Conservation (phyloP, 2,888 invertebrate species). For the Sinelater perroti region DNA sequence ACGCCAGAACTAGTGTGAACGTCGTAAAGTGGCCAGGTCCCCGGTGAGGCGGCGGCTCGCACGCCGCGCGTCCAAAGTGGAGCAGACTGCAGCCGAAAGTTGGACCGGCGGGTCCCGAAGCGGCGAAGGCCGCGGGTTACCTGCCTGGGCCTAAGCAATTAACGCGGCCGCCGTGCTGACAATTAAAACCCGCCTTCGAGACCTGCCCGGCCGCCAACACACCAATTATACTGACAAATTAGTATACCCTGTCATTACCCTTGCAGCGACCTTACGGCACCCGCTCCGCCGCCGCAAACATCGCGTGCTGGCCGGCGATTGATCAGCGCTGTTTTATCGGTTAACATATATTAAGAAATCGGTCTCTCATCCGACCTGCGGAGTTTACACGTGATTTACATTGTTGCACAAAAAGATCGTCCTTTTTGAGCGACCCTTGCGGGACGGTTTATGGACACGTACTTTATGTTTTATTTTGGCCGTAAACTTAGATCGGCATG, state of each 20-base stretch:
- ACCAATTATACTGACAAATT: conserved; percentile 60
- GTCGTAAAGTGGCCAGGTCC: background rate
- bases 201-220: conserved; percentile 54
- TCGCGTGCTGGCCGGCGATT: conserved; percentile 39
- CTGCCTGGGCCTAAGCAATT: conserved; percentile 52
- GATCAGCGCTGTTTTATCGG: conserved; percentile 40
- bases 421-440: conserved; percentile 21
- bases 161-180: conserved; percentile 56
- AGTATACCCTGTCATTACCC: conserved; percentile 57
- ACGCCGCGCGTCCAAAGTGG: conserved; percentile 20
- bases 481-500: conserved; percentile 12
- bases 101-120: conserved; percentile 24
- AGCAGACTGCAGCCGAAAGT: conserved; percentile 31
- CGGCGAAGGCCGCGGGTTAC: conserved; percentile 40
- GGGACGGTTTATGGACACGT: conserved; percentile 3
- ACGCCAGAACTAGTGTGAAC: too few relatives aligned
- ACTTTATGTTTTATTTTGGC: conserved; percentile 18
- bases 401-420: conserved; percentile 27
- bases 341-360: conserved; percentile 44
- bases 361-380: conserved; percentile 37
- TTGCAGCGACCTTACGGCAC: conserved; percentile 41
- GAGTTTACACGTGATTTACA: conserved; percentile 33
- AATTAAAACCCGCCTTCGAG: conserved; percentile 58
- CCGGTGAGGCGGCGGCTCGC: background rate
- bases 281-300: conserved; percentile 35